These are phyloP conservation scores for Caenorhabditis imperialis DNA, from an alignment of 2,888 invertebrate species.

Conservation along the genomic window DNA sequence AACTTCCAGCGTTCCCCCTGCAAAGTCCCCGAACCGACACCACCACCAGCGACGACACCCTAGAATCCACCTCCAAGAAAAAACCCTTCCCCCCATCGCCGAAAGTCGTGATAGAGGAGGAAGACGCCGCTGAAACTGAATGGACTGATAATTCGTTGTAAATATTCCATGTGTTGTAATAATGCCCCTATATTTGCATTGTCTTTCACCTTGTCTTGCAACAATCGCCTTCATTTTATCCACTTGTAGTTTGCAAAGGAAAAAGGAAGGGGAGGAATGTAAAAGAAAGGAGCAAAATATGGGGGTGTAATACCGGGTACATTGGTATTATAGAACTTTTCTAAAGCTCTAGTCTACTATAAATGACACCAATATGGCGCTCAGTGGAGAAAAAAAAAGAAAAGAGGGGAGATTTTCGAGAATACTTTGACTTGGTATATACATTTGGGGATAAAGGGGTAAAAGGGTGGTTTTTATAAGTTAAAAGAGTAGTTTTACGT, in stretches of 20 bases:
- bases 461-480: conserved; percentile 16
- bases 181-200: too few relatives aligned
- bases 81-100: conserved; percentile 16
- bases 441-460: neutral
- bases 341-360: conserved; percentile 47
- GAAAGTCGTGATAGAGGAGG: conserved; percentile 40
- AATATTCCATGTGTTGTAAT: too few relatives aligned
- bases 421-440: neutral
- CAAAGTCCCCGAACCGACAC: conserved; percentile 49
- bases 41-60: conserved; percentile 31
- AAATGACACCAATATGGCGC: conserved; percentile 40
- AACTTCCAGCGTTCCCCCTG: conserved; percentile 39
- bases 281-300: neutral
- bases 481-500: conserved; percentile 23
- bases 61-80: conserved; percentile 11
- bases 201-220: too few relatives aligned
- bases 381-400: neutral
- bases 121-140: conserved; percentile 32
- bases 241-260: neutral
- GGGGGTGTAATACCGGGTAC: neutral
- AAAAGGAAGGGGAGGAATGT: neutral
- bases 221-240: too few relatives aligned
- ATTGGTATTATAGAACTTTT: too few relatives aligned
- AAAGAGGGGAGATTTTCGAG: neutral
- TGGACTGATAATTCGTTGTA: conserved; percentile 27